Evolutionary conservation across 2,888 invertebrate genomes (phyloP), one percentile per base, ranked within the genome.

Genomic region (Idaea aversata): DNA sequence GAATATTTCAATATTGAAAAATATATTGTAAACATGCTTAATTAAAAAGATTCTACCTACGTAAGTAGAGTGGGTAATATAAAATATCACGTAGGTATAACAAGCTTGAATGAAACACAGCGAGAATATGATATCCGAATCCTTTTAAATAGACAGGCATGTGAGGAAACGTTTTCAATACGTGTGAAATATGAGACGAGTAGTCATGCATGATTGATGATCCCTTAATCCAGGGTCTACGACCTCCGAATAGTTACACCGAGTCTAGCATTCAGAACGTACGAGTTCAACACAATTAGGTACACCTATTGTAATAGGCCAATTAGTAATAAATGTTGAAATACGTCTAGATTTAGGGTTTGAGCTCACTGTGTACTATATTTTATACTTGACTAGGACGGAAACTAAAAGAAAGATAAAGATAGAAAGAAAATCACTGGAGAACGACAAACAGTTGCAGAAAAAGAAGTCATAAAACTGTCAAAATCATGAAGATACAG

Each of bases 201-300:
- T 79, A 81, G 82, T 83, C 81, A 85, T 83, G 78, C 73, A 78
- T 89, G 91, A 91, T 91, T 91, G 89, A 91, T 90, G 88, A 89
- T 88, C 84, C 87, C 87, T 90, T 88, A 90, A 91, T 91, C 89
- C 90, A 83, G 79, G 87, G 88, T 90, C 88, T 77, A 74, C 79
- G 85, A 89, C 86, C 88, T 80, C 74, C 75, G 72, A 77, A 76
- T 67, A 47, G 47, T 7, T 59, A 25, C 25, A 25, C 34, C 34
- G 59, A 16, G 73, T 71, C 67, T 74, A 74, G 68, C 77, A 69
- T 72, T 77, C 77, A 79, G 83, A 84, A 84, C 84, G 82, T 84
- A 81, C 81, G 87, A 88, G 82, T 85, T 85, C 84, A 85, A 84
- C 78, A 81, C 75, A 82, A 84, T 82, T 80, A 83, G 15, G n/a